A percentile compares a stretch with the other conserved stretches of the same genome.
Conservation (phyloP, 2,113 vertebrate species). For the Andinoacara biseriatus region DNA sequence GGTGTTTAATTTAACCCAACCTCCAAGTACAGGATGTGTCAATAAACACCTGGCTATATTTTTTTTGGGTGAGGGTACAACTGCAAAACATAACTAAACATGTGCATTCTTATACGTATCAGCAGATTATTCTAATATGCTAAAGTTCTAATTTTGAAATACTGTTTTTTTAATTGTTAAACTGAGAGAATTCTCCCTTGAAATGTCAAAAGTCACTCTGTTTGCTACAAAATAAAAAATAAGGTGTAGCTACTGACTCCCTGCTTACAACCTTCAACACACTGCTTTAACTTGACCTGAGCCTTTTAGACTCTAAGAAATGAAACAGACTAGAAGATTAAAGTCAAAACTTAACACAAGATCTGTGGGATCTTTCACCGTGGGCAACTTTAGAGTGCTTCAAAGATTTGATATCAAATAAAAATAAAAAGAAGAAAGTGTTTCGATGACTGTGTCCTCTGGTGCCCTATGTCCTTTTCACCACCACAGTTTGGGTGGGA, state of each 20-base stretch:
- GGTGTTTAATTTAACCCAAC: background rate
- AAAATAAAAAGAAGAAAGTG: conserved; percentile 34
- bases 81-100: background rate
- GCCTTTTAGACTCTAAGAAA: conserved; percentile 14
- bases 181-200: background rate
- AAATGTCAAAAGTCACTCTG: background rate
- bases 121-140: background rate
- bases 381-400: conserved; percentile 37
- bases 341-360: conserved; percentile 13
- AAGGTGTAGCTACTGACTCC: background rate
- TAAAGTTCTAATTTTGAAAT: background rate
- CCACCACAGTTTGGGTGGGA: background rate
- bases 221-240: background rate
- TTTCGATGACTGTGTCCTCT: conserved; percentile 19
- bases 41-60: background rate
- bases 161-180: background rate
- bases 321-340: conserved; percentile 44
- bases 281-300: background rate
- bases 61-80: background rate
- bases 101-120: background rate
- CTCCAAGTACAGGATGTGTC: background rate
- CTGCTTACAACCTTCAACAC: conserved; percentile 1
- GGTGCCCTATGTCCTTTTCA: conserved; percentile 23
- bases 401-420: conserved; percentile 38
- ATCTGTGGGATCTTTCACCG: conserved; percentile 10